Percentiles rank a stretch among this genome's conserved stretches.
phyloP scores from a whole-genome alignment of 2,888 invertebrate genomes.

The Lepetodrilus schrolli region DNA sequence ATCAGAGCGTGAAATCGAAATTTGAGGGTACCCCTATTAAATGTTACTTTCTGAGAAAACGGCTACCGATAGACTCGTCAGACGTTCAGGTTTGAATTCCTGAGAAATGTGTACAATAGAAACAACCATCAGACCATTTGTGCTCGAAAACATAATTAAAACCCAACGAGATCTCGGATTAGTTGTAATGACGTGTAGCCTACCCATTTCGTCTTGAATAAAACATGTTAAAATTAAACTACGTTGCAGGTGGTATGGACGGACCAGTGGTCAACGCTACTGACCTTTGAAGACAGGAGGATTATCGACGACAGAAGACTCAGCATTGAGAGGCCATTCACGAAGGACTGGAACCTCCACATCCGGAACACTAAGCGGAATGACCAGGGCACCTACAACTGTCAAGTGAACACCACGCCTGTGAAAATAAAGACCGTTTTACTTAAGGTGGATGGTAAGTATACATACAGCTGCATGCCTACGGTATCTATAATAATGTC shows the following conservation, averaged over 20 bases:
- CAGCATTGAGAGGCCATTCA: constrained; percentile 67
- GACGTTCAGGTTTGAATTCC: neutral
- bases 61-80: too few relatives aligned
- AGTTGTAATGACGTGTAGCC: too few relatives aligned
- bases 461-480: too few relatives aligned
- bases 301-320: constrained; percentile 72
- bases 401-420: constrained; percentile 71
- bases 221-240: neutral
- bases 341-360: constrained; percentile 72
- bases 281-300: constrained; percentile 67
- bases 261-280: constrained; percentile 67
- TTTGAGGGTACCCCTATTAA: too few relatives aligned
- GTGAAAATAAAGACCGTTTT: constrained; percentile 68
- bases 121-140: neutral
- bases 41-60: too few relatives aligned
- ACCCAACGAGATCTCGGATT: too few relatives aligned
- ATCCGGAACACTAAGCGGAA: constrained; percentile 65
- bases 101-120: neutral
- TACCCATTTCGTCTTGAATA: too few relatives aligned
- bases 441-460: constrained; percentile 67
- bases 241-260: constrained; percentile 70
- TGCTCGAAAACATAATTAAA: too few relatives aligned
- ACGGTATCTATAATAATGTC: too few relatives aligned
- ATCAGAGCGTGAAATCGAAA: too few relatives aligned
- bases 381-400: constrained; percentile 71